Conservation (phyloP, 2,888 invertebrate species). For the Chironomus tentans region DNA sequence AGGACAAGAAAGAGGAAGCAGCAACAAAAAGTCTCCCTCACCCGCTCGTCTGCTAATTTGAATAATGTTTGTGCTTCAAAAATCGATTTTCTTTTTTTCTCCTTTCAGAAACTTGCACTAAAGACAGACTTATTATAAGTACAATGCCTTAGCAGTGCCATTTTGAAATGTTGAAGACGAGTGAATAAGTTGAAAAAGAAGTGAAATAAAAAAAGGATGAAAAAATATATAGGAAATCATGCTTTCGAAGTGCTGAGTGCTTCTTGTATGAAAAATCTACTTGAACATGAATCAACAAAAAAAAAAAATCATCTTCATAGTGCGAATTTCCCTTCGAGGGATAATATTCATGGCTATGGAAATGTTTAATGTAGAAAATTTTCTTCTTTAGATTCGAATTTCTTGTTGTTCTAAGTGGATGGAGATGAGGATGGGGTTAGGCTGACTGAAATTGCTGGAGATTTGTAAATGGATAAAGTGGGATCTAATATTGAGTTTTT, state of each 20-base stretch:
- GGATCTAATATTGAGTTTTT: no score
- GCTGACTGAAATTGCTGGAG: no score
- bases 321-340: no score
- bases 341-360: no score
- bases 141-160: background rate
- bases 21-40: background rate
- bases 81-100: background rate
- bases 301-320: background rate
- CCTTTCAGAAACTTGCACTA: slow-evolving; percentile 1
- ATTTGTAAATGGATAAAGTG: no score
- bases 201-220: background rate
- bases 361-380: no score
- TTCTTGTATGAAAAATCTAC: slow-evolving; percentile 13
- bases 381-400: no score
- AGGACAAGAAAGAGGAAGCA: background rate
- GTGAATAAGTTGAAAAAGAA: background rate
- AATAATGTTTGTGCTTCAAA: slow-evolving; percentile 22
- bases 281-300: slow-evolving; percentile 20
- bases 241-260: slow-evolving; percentile 8
- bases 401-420: no score
- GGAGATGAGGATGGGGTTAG: no score
- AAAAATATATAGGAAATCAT: slow-evolving; percentile 12
- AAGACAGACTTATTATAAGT: background rate
- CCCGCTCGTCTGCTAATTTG: slow-evolving; percentile 15
- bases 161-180: background rate